Conservation (phyloP, 1,140 invertebrate genomes). For the Brachystomella parvula region DNA sequence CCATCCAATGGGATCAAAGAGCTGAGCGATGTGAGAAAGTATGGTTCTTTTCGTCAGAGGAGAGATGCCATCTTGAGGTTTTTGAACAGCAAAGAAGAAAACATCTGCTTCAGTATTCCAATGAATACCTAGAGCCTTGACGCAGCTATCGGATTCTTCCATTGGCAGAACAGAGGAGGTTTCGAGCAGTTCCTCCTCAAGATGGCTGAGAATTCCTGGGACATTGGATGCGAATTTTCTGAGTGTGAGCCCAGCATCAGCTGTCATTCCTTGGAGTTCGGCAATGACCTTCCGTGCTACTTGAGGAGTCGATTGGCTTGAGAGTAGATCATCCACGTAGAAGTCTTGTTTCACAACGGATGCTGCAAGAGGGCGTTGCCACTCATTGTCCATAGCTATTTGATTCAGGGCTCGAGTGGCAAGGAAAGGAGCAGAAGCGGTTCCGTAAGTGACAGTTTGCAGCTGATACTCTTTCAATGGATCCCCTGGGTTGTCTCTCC, state of each 20-base stretch:
- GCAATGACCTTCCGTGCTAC: too few species aligned
- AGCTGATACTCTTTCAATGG: constrained; percentile 38
- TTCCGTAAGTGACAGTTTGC: constrained; percentile 41
- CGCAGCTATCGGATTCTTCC: neutral
- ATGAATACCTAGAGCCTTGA: constrained; percentile 6
- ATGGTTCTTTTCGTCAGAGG: constrained; percentile 29
- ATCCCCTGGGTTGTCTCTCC: constrained; percentile 28
- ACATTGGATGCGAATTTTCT: too few species aligned
- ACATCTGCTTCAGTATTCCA: constrained; percentile 3
- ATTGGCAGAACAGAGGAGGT: neutral
- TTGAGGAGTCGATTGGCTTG: constrained; percentile 25
- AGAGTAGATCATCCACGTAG: constrained; percentile 46
- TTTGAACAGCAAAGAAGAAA: constrained; percentile 20
- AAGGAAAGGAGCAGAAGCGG: constrained; percentile 39
- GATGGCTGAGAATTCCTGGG: too few species aligned
- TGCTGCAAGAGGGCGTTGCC: constrained; percentile 19
- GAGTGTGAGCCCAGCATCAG: too few species aligned
- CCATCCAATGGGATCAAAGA: constrained; percentile 22
- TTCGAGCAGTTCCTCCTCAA: too few species aligned
- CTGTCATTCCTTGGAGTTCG: too few species aligned
- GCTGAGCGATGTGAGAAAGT: constrained; percentile 17
- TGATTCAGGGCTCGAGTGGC: constrained; percentile 39
- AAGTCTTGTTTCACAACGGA: constrained; percentile 21
- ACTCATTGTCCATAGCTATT: constrained; percentile 35
- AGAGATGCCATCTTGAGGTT: constrained; percentile 29